phyloP scores from a whole-genome alignment of 2,113 vertebrate genomes.

The Clupea harengus region DNA sequence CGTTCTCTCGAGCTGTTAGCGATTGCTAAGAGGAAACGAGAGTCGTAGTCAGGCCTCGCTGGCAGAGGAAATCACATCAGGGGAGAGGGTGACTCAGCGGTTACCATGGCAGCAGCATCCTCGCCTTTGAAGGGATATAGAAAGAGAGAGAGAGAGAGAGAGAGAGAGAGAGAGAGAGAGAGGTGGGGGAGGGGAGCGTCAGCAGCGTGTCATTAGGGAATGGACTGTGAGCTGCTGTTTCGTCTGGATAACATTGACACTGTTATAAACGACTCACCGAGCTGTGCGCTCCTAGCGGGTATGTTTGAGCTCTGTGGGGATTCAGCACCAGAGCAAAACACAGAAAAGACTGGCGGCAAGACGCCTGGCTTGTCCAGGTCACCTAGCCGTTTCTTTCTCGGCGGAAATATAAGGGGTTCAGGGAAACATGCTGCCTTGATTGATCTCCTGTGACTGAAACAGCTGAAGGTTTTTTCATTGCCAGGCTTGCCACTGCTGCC shows the following conservation, averaged over 20 bases:
- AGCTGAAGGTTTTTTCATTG: conserved; percentile 60
- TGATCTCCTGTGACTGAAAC: conserved; percentile 69
- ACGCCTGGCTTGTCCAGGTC: conserved; percentile 28
- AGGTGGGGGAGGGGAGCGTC: conserved; percentile 3
- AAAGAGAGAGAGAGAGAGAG: neutral
- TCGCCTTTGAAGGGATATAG: conserved; percentile 38
- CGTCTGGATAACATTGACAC: conserved; percentile 32
- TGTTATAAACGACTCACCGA: conserved; percentile 31
- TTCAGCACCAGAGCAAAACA: conserved; percentile 42
- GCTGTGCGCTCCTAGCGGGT: conserved; percentile 1
- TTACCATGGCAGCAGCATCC: conserved; percentile 70
- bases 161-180: conserved; percentile 24
- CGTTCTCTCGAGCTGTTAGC: conserved; percentile 13
- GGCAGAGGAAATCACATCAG: conserved; percentile 39
- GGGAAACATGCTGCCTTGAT: conserved; percentile 63
- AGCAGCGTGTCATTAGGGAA: neutral
- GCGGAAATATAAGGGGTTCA: conserved; percentile 51
- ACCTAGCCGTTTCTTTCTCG: conserved; percentile 25
- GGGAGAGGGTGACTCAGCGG: conserved; percentile 66
- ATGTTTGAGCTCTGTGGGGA: conserved; percentile 29
- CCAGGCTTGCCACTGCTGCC: conserved; percentile 69
- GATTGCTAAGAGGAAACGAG: conserved; percentile 19
- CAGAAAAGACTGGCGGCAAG: neutral
- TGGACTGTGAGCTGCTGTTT: conserved; percentile 29
- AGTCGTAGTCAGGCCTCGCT: conserved; percentile 29